These are phyloP conservation scores for Plectropomus leopardus DNA, from an alignment of 2,113 vertebrate species.

Conservation along the genomic window DNA sequence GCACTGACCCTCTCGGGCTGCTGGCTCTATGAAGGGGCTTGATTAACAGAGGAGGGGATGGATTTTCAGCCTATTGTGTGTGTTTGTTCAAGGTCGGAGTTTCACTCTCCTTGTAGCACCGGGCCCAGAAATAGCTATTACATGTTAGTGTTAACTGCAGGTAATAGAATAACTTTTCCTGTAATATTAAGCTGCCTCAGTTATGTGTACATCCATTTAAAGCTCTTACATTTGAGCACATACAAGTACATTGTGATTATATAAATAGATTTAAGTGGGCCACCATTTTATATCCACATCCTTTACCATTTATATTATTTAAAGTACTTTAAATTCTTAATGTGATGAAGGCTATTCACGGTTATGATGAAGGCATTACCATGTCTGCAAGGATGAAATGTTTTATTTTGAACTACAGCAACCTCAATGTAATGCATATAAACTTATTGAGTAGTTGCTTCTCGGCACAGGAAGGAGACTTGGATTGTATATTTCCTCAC, in stretches of 20 bases:
- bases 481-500: slow-evolving; percentile 1
- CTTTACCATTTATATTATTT: slow-evolving; percentile 3
- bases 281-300: neutral
- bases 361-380: neutral
- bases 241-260: neutral
- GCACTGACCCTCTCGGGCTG: neutral
- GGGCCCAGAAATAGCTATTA: neutral
- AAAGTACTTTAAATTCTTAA: slow-evolving; percentile 1
- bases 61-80: neutral
- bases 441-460: neutral
- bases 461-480: neutral
- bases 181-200: neutral
- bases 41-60: slow-evolving; percentile 1
- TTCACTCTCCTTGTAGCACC: neutral
- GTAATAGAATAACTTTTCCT: neutral
- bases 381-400: slow-evolving; percentile 14
- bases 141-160: neutral
- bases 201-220: neutral
- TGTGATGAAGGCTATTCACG: neutral
- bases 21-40: slow-evolving; percentile 10
- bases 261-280: neutral
- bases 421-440: neutral
- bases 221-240: neutral
- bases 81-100: neutral
- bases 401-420: neutral